Evolutionary conservation across 2,888 invertebrate species (phyloP).

Genomic region (Lysandra coridon): DNA sequence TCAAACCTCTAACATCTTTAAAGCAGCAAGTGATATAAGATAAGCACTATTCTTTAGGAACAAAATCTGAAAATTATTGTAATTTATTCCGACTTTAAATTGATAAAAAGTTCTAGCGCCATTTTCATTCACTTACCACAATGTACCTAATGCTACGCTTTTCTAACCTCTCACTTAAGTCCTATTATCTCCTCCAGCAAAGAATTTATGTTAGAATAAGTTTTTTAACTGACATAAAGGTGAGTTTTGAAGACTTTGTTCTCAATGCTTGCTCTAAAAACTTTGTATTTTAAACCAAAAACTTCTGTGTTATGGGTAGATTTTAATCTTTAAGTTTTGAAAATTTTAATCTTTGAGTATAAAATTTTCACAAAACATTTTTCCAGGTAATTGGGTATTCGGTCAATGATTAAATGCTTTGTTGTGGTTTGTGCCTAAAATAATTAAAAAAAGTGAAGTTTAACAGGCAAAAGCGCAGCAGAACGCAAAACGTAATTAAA

Average conservation of each 20-base stretch:
- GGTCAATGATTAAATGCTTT: too few relatives aligned
- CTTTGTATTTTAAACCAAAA: constrained; percentile 3
- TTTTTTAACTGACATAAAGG: not conserved
- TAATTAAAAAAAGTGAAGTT: too few relatives aligned
- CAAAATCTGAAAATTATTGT: constrained; percentile 23
- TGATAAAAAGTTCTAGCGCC: constrained; percentile 17
- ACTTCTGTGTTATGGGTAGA: not conserved
- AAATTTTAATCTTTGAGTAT: not conserved
- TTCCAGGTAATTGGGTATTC: too few relatives aligned
- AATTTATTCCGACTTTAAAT: constrained; percentile 26
- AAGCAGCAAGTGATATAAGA: not conserved
- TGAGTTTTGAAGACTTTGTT: constrained; percentile 10
- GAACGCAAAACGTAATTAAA: not conserved
- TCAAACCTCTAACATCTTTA: not conserved
- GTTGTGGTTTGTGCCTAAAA: too few relatives aligned
- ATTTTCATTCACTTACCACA: constrained; percentile 26
- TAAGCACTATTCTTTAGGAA: not conserved
- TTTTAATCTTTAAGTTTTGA: not conserved
- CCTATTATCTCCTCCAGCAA: constrained; percentile 13
- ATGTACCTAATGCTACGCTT: constrained; percentile 19
- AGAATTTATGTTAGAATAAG: constrained; percentile 1
- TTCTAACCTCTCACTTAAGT: constrained; percentile 20
- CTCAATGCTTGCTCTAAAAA: not conserved
- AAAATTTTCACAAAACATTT: too few relatives aligned
- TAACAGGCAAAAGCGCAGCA: not conserved